phyloP scores from a whole-genome alignment of 2,113 vertebrate genomes.

The Atractosteus spatula region DNA sequence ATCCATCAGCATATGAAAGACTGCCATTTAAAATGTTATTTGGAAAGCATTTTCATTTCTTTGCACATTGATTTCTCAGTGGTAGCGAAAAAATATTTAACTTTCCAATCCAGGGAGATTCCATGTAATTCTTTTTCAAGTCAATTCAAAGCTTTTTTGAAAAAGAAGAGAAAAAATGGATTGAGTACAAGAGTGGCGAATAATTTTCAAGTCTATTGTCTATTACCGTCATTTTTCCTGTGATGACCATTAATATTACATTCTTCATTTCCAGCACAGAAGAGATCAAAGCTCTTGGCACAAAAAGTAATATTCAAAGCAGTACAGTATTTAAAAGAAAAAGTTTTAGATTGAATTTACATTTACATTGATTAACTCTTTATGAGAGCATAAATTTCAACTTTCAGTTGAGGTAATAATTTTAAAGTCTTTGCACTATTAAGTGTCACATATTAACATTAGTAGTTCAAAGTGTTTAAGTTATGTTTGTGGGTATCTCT shows the following conservation, averaged over 20 bases:
- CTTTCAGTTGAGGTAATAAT: too few species aligned
- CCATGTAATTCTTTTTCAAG: not conserved
- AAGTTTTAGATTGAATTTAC: not conserved
- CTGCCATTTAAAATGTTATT: too few species aligned
- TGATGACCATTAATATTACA: not conserved
- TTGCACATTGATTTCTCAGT: not conserved
- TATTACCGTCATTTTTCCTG: not conserved
- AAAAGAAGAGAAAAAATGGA: not conserved
- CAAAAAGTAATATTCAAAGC: conserved; percentile 2
- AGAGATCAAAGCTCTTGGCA: conserved; percentile 8
- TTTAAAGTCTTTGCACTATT: too few species aligned
- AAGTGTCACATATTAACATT: too few species aligned
- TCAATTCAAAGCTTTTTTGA: not conserved
- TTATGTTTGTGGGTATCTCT: too few species aligned
- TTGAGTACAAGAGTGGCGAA: not conserved
- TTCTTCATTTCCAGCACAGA: not conserved
- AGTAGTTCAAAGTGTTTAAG: too few species aligned
- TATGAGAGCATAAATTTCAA: too few species aligned
- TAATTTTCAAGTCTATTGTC: not conserved
- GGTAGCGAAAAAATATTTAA: not conserved
- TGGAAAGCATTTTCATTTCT: too few species aligned
- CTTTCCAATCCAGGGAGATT: conserved; percentile 2
- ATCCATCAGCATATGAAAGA: too few species aligned
- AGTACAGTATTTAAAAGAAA: not conserved
- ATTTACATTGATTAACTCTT: too few species aligned